These are phyloP conservation scores for Heliconius hortense DNA, from an alignment of 2,888 invertebrate species.

Conservation along the genomic window DNA sequence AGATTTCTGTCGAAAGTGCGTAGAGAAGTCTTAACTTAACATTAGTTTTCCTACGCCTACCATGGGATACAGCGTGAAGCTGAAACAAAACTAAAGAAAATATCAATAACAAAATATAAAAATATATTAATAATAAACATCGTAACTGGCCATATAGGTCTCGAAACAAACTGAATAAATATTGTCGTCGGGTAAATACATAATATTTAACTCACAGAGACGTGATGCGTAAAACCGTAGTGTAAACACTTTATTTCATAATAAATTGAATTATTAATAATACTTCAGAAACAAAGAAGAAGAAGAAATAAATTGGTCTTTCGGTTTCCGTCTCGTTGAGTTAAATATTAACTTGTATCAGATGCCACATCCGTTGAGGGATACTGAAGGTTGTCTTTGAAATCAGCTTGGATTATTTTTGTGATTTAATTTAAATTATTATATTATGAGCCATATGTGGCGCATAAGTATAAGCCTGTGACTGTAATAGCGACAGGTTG, in stretches of 20 bases:
- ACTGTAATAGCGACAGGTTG: no score
- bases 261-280: conserved; percentile 14
- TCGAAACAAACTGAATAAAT: conserved; percentile 18
- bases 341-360: background rate
- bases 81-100: background rate
- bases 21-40: background rate
- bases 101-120: background rate
- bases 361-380: conserved; percentile 1
- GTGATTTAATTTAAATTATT: background rate
- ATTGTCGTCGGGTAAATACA: conserved; percentile 9
- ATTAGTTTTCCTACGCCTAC: background rate
- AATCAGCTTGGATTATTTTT: background rate
- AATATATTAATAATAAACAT: conserved; percentile 6
- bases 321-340: background rate
- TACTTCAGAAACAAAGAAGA: background rate
- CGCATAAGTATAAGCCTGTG: no score
- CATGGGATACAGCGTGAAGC: background rate
- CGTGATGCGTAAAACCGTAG: conserved; percentile 7
- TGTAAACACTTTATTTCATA: conserved; percentile 17
- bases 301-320: conserved; percentile 1
- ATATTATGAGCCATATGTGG: no score
- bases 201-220: conserved; percentile 10
- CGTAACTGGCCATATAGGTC: conserved; percentile 13
- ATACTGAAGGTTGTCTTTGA: conserved; percentile 3
- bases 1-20: no score